A percentile compares a stretch with the other conserved stretches of the same genome.
phyloP scores from a whole-genome alignment of 2,797 vertebrate species.

The Harpagifer antarcticus region DNA sequence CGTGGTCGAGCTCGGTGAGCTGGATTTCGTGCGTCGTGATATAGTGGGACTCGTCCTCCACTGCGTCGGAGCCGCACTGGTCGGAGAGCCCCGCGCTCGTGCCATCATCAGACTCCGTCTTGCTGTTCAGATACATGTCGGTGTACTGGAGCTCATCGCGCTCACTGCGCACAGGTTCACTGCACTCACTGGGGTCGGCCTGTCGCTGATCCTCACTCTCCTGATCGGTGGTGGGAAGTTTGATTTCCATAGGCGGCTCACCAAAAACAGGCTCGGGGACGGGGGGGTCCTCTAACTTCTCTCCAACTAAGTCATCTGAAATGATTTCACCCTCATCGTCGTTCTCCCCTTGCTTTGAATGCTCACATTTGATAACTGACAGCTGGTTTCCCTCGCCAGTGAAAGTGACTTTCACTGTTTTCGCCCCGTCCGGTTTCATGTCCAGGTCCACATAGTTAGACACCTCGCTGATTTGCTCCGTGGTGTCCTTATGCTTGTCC shows the following conservation, averaged over 20 bases:
- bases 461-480: constrained; percentile 70
- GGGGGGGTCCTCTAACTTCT: constrained; percentile 38
- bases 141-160: constrained; percentile 87
- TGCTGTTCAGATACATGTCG: constrained; percentile 86
- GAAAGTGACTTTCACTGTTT: constrained; percentile 80
- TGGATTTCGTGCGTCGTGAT: constrained; percentile 99
- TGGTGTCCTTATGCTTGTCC: constrained; percentile 62
- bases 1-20: constrained; percentile 95
- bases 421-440: constrained; percentile 75
- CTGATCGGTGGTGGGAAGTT: constrained; percentile 48
- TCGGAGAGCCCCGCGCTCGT: constrained; percentile 76
- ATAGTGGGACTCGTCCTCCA: constrained; percentile 91
- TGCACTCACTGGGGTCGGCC: constrained; percentile 63
- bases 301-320: constrained; percentile 44
- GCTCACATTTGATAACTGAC: constrained; percentile 73
- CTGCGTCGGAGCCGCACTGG: constrained; percentile 68
- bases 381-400: constrained; percentile 79
- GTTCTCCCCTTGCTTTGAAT: constrained; percentile 52
- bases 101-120: constrained; percentile 74
- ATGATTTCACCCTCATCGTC: constrained; percentile 26
- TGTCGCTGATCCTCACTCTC: constrained; percentile 67
- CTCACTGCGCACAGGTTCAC: constrained; percentile 83
- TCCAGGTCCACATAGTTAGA: constrained; percentile 86
- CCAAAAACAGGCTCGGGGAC: constrained; percentile 39
- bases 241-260: constrained; percentile 55